Conservation (phyloP, 1,140 invertebrate species). For the Hylaeus anthracinus region DNA sequence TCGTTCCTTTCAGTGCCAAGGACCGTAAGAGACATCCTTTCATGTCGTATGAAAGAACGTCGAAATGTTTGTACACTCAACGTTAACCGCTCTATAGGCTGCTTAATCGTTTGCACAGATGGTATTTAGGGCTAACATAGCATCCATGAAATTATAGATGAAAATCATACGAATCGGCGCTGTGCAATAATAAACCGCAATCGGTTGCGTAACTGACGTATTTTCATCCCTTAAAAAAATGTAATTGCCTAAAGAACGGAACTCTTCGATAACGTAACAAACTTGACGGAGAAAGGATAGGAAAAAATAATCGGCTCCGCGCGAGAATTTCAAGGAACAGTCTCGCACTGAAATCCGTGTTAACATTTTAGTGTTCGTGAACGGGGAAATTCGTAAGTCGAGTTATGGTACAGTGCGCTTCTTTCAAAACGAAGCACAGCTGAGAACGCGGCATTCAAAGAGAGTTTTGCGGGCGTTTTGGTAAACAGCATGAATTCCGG, state of each 20-base stretch:
- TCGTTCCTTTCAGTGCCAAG: constrained; percentile 62
- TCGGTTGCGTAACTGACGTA: background rate
- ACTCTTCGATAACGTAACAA: background rate
- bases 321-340: background rate
- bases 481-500: constrained; percentile 49
- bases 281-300: background rate
- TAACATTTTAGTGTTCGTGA: background rate
- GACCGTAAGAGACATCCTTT: constrained; percentile 64
- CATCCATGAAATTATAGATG: constrained; percentile 16
- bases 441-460: constrained; percentile 39
- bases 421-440: constrained; percentile 44
- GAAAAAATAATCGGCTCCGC: too few relatives aligned
- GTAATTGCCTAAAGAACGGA: background rate
- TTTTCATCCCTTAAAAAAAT: background rate
- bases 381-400: background rate
- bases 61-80: constrained; percentile 68
- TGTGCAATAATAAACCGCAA: background rate
- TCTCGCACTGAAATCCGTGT: background rate
- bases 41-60: constrained; percentile 66
- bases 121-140: constrained; percentile 38
- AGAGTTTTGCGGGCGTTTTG: constrained; percentile 47
- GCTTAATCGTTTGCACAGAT: constrained; percentile 68
- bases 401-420: constrained; percentile 9
- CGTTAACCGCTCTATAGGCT: constrained; percentile 37
- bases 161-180: background rate